phyloP scores from a whole-genome alignment of 2,113 vertebrate species.

The Gambusia affinis region DNA sequence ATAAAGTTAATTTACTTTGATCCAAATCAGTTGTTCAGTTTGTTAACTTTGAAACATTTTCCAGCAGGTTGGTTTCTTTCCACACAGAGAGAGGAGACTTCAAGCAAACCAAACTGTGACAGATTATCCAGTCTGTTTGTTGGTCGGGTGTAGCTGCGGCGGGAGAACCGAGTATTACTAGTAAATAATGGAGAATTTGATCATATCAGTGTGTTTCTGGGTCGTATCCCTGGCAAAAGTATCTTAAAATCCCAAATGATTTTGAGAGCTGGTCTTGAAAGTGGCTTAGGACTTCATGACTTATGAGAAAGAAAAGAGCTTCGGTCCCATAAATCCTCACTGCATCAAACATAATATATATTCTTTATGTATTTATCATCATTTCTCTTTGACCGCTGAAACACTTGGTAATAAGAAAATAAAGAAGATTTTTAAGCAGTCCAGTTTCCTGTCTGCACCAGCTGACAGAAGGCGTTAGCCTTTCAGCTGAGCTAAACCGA shows the following conservation, averaged over 20 bases:
- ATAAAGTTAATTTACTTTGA: background rate
- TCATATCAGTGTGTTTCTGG: background rate
- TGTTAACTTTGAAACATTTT: background rate
- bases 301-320: background rate
- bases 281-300: no score
- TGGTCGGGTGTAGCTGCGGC: no score
- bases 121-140: background rate
- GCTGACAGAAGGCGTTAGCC: constrained; percentile 1
- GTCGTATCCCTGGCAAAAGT: background rate
- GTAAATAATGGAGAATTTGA: no score
- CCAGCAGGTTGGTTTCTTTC: background rate
- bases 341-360: background rate
- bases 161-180: background rate
- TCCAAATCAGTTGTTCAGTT: background rate
- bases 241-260: background rate
- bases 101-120: background rate
- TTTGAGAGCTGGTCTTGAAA: background rate
- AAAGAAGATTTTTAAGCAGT: constrained; percentile 14
- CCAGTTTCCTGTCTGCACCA: background rate
- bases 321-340: background rate
- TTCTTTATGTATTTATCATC: background rate
- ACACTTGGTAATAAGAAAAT: constrained; percentile 45
- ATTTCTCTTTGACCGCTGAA: constrained; percentile 1
- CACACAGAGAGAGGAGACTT: background rate
- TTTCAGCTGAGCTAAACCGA: constrained; percentile 20